These are phyloP conservation scores for Idaea aversata DNA, from an alignment of 2,888 invertebrate genomes.

Conservation along the genomic window DNA sequence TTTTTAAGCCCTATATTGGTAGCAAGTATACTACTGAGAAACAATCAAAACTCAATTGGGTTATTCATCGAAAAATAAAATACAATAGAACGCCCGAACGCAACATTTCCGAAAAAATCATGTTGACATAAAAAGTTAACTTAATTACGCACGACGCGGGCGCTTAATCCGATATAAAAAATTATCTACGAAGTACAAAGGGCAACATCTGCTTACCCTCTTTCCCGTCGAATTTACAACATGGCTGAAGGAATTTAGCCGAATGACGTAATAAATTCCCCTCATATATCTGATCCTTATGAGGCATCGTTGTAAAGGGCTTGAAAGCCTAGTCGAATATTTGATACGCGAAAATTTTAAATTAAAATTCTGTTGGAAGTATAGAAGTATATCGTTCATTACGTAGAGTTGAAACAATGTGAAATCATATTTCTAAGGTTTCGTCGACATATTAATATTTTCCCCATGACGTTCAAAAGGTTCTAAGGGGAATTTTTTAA, in stretches of 20 bases:
- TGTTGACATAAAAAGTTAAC: background rate
- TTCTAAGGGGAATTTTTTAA: too few species aligned
- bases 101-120: background rate
- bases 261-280: constrained; percentile 67
- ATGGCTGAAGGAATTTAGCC: constrained; percentile 58
- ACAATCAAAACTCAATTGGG: background rate
- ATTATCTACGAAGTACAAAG: constrained; percentile 15
- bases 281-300: constrained; percentile 62
- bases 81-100: background rate
- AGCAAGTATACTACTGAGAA: background rate
- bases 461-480: too few species aligned
- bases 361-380: constrained; percentile 9
- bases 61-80: background rate
- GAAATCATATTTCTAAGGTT: too few species aligned
- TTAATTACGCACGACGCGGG: constrained; percentile 2
- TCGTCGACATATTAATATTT: too few species aligned
- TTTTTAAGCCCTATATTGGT: background rate
- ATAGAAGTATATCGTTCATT: background rate
- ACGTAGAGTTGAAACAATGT: too few species aligned
- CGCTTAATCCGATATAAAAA: constrained; percentile 1
- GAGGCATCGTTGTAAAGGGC: constrained; percentile 22
- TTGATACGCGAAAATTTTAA: constrained; percentile 14
- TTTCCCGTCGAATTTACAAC: constrained; percentile 54
- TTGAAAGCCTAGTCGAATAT: constrained; percentile 21
- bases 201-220: constrained; percentile 58